These are phyloP conservation scores for Clarias pachynema DNA, from an alignment of 2,797 vertebrate genomes.

Conservation along the genomic window DNA sequence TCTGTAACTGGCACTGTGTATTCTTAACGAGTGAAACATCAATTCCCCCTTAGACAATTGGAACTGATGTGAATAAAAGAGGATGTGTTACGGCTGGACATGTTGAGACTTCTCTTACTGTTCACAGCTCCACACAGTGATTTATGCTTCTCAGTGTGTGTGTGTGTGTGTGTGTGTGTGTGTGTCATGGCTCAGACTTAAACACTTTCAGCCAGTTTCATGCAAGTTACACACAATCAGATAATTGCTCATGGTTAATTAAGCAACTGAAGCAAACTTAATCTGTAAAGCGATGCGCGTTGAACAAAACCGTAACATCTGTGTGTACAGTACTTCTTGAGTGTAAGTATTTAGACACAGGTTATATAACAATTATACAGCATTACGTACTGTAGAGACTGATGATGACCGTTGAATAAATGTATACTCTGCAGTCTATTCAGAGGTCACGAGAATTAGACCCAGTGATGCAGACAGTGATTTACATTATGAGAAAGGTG, in stretches of 20 bases:
- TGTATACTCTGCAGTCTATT: not conserved
- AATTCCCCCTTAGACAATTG: constrained; percentile 57
- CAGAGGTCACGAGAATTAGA: not conserved
- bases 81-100: constrained; percentile 66
- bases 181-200: not conserved
- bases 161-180: constrained; percentile 16
- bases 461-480: not conserved
- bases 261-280: not conserved
- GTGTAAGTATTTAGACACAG: no score
- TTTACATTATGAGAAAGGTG: not conserved
- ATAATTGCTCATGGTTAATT: not conserved
- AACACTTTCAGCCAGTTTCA: not conserved
- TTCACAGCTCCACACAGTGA: constrained; percentile 75
- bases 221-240: not conserved
- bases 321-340: not conserved
- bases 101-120: constrained; percentile 78
- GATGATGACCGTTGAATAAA: not conserved
- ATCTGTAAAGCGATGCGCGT: not conserved
- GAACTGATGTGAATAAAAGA: constrained; percentile 41
- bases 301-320: not conserved
- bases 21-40: constrained; percentile 7
- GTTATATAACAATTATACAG: not conserved
- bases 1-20: constrained; percentile 1
- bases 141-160: constrained; percentile 20
- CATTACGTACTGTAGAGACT: not conserved